Evolutionary conservation across 2,113 vertebrate genomes (phyloP), one percentile per base, ranked within the genome.

Genomic region (Phylloscopus trochilus): DNA sequence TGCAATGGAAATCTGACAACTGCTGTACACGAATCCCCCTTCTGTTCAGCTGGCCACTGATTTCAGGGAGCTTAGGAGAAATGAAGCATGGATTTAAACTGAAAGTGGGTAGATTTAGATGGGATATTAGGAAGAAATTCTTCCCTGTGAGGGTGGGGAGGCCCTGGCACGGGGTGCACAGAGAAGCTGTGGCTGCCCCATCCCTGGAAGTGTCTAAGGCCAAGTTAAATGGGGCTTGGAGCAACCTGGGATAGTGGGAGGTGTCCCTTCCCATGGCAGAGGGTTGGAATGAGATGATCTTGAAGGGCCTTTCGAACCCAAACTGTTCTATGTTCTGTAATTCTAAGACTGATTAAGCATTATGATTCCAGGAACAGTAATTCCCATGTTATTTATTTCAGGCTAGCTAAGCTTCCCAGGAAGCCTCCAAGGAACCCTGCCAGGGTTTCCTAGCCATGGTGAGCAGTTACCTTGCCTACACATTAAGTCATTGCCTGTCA

Each of bases 201-300:
- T 43, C 35, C 56, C 22, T 56, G 56, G 19, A 31, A 63, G 15
- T 6, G 22, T 37, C 19, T 63, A 20, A 49, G 56, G 18, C 10
- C 7, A 33, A 28, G 19, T 0, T 82, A 37, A 19, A 20, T 0
- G 0, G 9, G 13, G 9, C n/a, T n/a, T n/a, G n/a, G n/a, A n/a
- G n/a, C 9, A 44, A 2, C 28, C 33, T 74, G 33, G 46, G 14
- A 7, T 0, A 13, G 33, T 17, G 33, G 3, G 1, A 82, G 23
- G 4, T 30, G 5, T 39, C 37, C 60, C 30, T 64, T 28, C 15
- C 39, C 13, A 20, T 14, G 47, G 23, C 46, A 56, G 17, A 7
- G 13, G 7, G 5, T 1, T 39, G 51, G n/a, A 37, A 88, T 9
- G 2, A 8, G 51, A 33, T 11, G 39, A 39, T 11, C 13, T 33